Conservation (phyloP, 2,888 invertebrate genomes). For the Pristionchus entomophagus region DNA sequence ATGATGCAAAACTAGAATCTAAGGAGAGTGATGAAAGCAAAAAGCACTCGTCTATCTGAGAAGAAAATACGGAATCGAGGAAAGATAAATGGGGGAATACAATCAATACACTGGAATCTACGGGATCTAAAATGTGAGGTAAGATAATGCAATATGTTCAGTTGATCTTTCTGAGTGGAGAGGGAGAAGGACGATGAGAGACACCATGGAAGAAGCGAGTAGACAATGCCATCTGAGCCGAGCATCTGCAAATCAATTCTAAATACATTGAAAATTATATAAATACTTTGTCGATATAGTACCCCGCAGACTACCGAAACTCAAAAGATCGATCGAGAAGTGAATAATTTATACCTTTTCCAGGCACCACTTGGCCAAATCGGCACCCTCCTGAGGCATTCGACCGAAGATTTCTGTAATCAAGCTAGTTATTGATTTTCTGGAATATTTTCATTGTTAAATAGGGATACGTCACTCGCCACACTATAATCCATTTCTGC, state of each 20-base stretch:
- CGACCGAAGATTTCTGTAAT: constrained; percentile 32
- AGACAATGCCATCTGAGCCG: neutral
- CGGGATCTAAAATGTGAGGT: neutral
- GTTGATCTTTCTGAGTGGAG: constrained; percentile 16
- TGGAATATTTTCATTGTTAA: no score
- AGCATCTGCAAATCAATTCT: neutral
- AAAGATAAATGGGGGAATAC: neutral
- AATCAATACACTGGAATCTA: neutral
- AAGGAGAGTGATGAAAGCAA: neutral
- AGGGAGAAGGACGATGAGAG: neutral
- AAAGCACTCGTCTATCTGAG: neutral
- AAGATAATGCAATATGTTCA: neutral
- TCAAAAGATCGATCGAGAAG: neutral
- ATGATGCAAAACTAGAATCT: neutral
- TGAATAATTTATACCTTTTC: neutral
- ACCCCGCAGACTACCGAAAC: neutral
- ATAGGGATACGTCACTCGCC: no score
- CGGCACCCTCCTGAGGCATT: neutral
- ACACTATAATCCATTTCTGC: neutral
- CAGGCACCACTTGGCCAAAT: constrained; percentile 41
- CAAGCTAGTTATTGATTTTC: neutral
- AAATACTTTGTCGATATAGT: no score
- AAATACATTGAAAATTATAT: no score
- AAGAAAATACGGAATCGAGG: neutral
- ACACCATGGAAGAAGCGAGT: constrained; percentile 17